phyloP scores from a whole-genome alignment of 2,888 invertebrate species.

The Empis livida region DNA sequence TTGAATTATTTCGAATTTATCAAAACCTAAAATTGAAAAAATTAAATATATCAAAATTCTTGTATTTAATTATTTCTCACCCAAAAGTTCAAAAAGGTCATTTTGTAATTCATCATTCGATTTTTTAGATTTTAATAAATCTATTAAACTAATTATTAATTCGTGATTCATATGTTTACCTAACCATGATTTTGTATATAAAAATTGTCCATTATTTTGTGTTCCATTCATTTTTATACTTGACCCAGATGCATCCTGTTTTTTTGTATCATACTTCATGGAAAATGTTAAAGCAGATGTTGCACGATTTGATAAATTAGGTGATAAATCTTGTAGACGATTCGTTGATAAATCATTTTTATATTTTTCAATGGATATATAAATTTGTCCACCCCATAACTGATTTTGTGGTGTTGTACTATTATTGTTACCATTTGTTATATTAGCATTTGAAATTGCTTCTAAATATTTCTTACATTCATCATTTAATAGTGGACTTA shows the following conservation, averaged over 20 bases:
- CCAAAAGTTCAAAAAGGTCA: constrained; percentile 67
- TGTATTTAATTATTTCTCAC: no score
- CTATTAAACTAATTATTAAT: constrained; percentile 44
- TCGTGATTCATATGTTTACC: constrained; percentile 44
- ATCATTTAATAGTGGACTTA: constrained; percentile 38
- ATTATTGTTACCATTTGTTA: constrained; percentile 9
- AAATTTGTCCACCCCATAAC: constrained; percentile 12
- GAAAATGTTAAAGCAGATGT: constrained; percentile 21
- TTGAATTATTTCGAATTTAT: constrained; percentile 63
- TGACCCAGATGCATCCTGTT: constrained; percentile 9
- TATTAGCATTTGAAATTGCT: constrained; percentile 19
- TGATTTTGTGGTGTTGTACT: constrained; percentile 20
- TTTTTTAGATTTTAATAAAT: constrained; percentile 46
- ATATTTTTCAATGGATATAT: constrained; percentile 6
- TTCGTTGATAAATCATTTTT: background rate
- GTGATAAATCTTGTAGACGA: constrained; percentile 11
- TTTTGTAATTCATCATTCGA: constrained; percentile 60
- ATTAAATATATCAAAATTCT: background rate
- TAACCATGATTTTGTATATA: constrained; percentile 39
- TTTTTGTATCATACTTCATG: constrained; percentile 18
- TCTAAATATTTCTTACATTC: constrained; percentile 38
- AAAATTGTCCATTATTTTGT: background rate
- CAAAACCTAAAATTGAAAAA: constrained; percentile 52
- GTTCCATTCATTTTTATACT: background rate
- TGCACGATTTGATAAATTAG: constrained; percentile 14